Percentiles rank a stretch among this genome's conserved stretches.
phyloP scores from a whole-genome alignment of 2,113 vertebrate species.

The Halichoerus grypus region DNA sequence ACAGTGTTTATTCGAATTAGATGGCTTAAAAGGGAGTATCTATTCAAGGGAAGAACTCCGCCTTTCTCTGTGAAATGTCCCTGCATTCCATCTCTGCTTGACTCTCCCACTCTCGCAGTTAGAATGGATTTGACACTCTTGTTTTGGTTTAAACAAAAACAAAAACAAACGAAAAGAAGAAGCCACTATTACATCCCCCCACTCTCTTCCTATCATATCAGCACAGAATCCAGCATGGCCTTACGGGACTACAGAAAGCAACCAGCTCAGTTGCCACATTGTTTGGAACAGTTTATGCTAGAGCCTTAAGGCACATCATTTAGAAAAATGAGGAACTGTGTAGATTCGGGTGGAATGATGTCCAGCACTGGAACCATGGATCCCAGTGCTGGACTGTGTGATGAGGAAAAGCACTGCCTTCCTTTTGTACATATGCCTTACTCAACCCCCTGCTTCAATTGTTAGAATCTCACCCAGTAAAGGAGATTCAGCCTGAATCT shows the following conservation, averaged over 20 bases:
- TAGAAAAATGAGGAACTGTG: background rate
- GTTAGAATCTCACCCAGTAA: constrained; percentile 5
- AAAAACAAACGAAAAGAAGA: background rate
- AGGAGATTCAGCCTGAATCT: background rate
- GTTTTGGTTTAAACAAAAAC: background rate
- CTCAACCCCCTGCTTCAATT: background rate
- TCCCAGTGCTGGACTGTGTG: fast-evolving
- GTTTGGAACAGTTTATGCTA: background rate
- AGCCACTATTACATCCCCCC: background rate
- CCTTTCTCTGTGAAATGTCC: constrained; percentile 11
- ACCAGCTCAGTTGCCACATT: background rate
- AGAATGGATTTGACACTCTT: background rate
- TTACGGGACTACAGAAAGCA: background rate
- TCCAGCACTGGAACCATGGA: background rate
- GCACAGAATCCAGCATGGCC: background rate
- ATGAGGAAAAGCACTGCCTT: background rate
- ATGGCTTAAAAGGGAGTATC: constrained; percentile 5
- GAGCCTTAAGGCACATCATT: background rate
- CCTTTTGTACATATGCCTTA: background rate
- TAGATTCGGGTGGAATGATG: background rate
- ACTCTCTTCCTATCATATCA: background rate
- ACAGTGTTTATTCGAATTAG: constrained; percentile 67
- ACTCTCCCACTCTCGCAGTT: background rate
- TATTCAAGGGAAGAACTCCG: background rate
- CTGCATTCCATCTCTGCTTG: background rate